These are phyloP conservation scores for Pogonomyrmex californicus DNA, from an alignment of 1,140 invertebrate species.

Conservation along the genomic window DNA sequence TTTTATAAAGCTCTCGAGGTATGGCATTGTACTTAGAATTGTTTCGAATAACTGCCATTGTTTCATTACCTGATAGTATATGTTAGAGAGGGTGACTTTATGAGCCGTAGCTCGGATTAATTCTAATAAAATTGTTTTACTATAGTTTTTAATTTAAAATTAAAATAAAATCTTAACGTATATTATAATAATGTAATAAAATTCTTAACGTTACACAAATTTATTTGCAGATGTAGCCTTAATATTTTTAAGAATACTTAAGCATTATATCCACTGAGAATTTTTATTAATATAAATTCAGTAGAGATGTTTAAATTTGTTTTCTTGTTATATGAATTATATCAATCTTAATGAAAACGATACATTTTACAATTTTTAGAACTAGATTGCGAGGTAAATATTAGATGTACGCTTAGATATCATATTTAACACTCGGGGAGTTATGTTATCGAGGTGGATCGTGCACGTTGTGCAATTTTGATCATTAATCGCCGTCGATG, in stretches of 20 bases:
- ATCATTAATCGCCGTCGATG: constrained; percentile 73
- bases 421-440: constrained; percentile 36
- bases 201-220: no score
- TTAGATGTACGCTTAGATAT: constrained; percentile 22
- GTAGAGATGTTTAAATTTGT: not conserved
- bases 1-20: not conserved
- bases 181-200: constrained; percentile 1
- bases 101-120: not conserved
- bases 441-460: constrained; percentile 47
- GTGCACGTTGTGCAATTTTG: constrained; percentile 56
- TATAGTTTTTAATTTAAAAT: not conserved
- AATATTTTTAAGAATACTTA: not conserved
- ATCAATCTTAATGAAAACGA: not conserved
- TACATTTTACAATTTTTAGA: no score
- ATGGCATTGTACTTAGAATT: constrained; percentile 17
- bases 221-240: not conserved
- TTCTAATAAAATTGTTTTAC: constrained; percentile 26
- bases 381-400: constrained; percentile 27
- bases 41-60: not conserved
- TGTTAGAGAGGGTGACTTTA: not conserved
- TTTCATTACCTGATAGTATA: not conserved
- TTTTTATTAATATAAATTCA: not conserved
- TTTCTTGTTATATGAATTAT: not conserved
- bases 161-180: not conserved
- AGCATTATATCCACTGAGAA: not conserved